These are phyloP conservation scores for Saccostrea echinata DNA, from an alignment of 1,140 invertebrate species.

Conservation along the genomic window DNA sequence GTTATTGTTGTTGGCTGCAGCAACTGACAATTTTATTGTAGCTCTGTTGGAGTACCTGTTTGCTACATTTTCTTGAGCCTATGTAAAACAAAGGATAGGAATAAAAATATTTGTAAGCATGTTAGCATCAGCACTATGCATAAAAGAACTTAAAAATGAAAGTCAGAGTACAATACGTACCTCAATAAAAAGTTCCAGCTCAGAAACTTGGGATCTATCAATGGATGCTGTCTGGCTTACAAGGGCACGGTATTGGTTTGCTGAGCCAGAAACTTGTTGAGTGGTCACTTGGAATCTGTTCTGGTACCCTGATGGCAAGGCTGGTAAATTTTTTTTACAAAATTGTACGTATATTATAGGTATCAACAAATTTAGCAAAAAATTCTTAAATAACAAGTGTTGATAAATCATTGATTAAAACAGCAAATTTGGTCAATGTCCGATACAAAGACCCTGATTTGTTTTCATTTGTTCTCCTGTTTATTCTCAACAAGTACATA, in stretches of 20 bases:
- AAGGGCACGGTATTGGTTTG: conserved; percentile 48
- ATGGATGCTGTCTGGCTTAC: conserved; percentile 54
- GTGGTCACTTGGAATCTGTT: conserved; percentile 44
- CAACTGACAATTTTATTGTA: conserved; percentile 52
- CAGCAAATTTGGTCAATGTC: no score
- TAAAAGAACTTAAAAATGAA: no score
- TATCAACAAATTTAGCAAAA: no score
- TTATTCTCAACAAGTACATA: no score
- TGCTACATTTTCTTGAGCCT: background rate
- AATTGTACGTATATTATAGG: no score
- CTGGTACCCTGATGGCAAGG: conserved; percentile 50
- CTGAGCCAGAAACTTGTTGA: conserved; percentile 14
- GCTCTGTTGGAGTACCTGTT: conserved; percentile 47
- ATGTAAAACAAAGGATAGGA: background rate
- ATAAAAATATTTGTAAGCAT: background rate
- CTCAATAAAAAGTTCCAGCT: conserved; percentile 44
- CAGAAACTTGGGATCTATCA: conserved; percentile 33
- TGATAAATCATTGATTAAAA: no score
- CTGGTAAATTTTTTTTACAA: no score
- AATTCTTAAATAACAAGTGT: no score
- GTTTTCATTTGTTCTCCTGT: no score
- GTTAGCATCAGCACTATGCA: no score
- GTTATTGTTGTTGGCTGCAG: conserved; percentile 46
- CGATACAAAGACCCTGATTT: no score
- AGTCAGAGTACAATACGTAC: conserved; percentile 45